Percentiles rank a stretch among this genome's conserved stretches.
phyloP scores from a whole-genome alignment of 2,113 vertebrate species.

The Bombycilla garrulus region DNA sequence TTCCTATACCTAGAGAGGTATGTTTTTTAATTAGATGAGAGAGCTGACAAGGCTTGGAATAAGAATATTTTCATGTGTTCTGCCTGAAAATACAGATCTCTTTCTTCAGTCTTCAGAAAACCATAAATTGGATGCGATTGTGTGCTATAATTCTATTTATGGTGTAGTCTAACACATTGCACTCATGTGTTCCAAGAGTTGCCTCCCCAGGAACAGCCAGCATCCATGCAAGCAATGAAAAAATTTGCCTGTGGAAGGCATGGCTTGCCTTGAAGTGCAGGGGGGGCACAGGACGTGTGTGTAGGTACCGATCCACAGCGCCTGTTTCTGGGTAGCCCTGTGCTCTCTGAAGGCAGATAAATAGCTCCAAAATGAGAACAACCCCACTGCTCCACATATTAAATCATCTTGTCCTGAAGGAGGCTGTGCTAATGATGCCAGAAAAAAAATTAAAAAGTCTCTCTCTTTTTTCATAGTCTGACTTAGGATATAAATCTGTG shows the following conservation, averaged over 20 bases:
- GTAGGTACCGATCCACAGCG: neutral
- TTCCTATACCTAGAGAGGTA: slow-evolving; percentile 10
- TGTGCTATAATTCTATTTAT: neutral
- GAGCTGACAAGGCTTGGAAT: slow-evolving; percentile 51
- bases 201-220: neutral
- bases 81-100: slow-evolving; percentile 25
- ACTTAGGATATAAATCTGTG: neutral
- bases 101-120: neutral
- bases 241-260: neutral
- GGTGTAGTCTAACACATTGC: neutral
- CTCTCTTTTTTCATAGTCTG: neutral
- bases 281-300: neutral
- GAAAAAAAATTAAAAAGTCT: neutral
- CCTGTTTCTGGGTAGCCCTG: neutral
- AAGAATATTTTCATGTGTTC: slow-evolving; percentile 44
- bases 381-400: neutral
- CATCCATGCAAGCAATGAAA: neutral
- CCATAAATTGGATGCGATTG: neutral
- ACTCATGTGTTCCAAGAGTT: neutral
- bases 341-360: neutral
- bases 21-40: slow-evolving; percentile 54
- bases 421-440: neutral
- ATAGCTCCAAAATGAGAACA: neutral
- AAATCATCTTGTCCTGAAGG: neutral
- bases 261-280: neutral